Evolutionary conservation across 2,888 invertebrate genomes (phyloP).

Genomic region (Apotomis capreana): DNA sequence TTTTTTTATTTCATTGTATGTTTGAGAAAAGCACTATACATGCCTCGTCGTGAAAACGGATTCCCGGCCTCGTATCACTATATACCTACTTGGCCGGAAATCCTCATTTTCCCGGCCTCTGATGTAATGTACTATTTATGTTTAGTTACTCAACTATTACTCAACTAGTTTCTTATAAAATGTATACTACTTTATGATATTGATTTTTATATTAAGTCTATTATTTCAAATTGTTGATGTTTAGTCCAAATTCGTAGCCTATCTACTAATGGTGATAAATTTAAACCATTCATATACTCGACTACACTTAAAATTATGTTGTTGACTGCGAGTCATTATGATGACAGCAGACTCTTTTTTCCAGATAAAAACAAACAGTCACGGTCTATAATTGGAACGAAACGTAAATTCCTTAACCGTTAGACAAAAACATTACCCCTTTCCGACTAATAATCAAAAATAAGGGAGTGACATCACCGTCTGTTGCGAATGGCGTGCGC

Average conservation of each 20-base stretch:
- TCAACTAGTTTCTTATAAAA: too few relatives aligned
- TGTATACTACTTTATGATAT: too few relatives aligned
- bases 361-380: conserved; percentile 42
- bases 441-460: conserved; percentile 66
- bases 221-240: too few relatives aligned
- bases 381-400: conserved; percentile 56
- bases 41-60: too few relatives aligned
- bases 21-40: too few relatives aligned
- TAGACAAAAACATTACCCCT: conserved; percentile 69
- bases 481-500: conserved; percentile 72
- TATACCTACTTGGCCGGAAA: too few relatives aligned
- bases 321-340: conserved; percentile 22
- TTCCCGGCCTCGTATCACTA: too few relatives aligned
- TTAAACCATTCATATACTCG: neutral
- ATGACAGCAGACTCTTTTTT: conserved; percentile 25
- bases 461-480: conserved; percentile 78
- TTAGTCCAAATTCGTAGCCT: neutral
- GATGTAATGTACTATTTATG: too few relatives aligned
- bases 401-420: conserved; percentile 48
- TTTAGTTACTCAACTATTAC: too few relatives aligned
- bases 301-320: neutral
- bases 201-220: too few relatives aligned
- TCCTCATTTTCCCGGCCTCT: too few relatives aligned
- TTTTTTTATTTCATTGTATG: too few relatives aligned
- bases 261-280: neutral